A percentile compares a stretch with the other conserved stretches of the same genome.
Evolutionary conservation across 2,888 invertebrate species (phyloP).

Genomic region (Anarsia innoxiella): DNA sequence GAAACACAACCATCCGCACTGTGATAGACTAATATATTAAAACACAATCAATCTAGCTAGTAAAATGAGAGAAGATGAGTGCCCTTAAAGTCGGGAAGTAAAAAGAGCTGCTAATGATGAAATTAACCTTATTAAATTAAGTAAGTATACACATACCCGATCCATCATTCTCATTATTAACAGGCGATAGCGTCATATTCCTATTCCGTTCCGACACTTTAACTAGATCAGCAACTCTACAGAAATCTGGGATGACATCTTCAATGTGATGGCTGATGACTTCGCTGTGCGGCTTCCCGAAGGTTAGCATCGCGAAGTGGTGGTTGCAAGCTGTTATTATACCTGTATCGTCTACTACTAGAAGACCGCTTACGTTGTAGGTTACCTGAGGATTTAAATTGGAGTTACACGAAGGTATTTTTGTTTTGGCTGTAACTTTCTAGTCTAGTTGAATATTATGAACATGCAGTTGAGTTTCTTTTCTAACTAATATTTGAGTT

Average conservation of each 20-base stretch:
- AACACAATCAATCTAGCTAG: too few relatives aligned
- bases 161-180: conserved; percentile 68
- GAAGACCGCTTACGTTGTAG: conserved; percentile 78
- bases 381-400: conserved; percentile 53
- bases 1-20: too few relatives aligned
- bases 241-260: conserved; percentile 77
- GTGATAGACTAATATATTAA: too few relatives aligned
- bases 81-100: too few relatives aligned
- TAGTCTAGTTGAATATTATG: too few relatives aligned
- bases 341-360: conserved; percentile 78
- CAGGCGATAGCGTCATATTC: conserved; percentile 72
- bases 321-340: conserved; percentile 79
- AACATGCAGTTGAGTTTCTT: too few relatives aligned
- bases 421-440: too few relatives aligned
- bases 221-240: conserved; percentile 70
- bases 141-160: conserved; percentile 42
- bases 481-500: too few relatives aligned
- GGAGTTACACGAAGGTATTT: too few relatives aligned
- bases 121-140: too few relatives aligned
- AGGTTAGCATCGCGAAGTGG: conserved; percentile 79
- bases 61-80: too few relatives aligned
- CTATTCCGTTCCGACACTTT: conserved; percentile 57
- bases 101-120: too few relatives aligned
- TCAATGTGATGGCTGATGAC: conserved; percentile 73
- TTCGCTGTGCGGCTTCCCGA: conserved; percentile 77